Conservation (phyloP, 2,797 vertebrate genomes). For the Pitangus sulphuratus region DNA sequence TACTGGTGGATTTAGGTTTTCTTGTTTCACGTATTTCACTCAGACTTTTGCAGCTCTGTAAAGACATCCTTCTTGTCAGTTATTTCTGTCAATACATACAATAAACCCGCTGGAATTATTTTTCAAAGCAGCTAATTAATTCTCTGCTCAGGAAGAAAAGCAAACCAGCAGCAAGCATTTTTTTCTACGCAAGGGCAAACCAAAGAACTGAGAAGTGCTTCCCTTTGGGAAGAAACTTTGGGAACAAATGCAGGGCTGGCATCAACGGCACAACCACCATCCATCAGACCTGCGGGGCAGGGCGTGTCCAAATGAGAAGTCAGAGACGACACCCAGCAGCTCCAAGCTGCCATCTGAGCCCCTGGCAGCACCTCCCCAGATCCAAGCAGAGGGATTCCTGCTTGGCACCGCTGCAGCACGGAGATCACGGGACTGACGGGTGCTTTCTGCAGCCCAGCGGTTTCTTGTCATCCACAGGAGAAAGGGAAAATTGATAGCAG, state of each 20-base stretch:
- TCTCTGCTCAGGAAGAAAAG: not conserved
- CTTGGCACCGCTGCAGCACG: not conserved
- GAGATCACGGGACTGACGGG: fast-evolving
- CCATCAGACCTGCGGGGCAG: not conserved
- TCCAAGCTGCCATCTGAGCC: not conserved
- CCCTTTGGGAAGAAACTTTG: not conserved
- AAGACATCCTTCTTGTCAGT: not conserved
- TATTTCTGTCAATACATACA: not conserved
- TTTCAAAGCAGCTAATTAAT: not conserved
- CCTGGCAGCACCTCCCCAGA: not conserved
- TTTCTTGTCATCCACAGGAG: not conserved
- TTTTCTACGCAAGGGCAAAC: not conserved
- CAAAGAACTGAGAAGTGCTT: not conserved
- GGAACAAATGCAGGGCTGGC: not conserved
- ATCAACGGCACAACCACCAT: not conserved
- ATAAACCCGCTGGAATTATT: not conserved
- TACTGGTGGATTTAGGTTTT: constrained; percentile 5
- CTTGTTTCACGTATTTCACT: not conserved
- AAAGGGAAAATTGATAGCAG: not conserved
- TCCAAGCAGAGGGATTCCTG: not conserved
- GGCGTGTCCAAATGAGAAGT: not conserved
- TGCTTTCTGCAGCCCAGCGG: not conserved
- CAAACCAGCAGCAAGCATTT: not conserved
- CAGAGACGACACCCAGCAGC: not conserved
- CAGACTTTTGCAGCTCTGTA: not conserved